Base-by-base conservation (phyloP, 2,797 vertebrate species). In the Mionectes olivaceus region DNA sequence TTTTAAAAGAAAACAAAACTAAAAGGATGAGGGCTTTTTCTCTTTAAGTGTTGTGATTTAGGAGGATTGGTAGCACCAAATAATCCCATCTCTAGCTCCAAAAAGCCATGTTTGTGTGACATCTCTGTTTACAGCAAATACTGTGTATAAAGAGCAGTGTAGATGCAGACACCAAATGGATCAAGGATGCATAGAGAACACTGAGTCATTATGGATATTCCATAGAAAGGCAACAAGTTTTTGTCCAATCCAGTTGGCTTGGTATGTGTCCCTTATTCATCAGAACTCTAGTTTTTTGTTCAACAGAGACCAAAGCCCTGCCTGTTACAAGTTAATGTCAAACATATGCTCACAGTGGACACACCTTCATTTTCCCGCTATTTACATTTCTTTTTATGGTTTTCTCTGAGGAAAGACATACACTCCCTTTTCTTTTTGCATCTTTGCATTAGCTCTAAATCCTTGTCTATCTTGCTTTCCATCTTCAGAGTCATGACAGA, bases 391-490 rank as follows among this genome's bases (percentile, higher is more conserved):
- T 70, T 85, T 90, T 81, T 55, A 74, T 49, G 21, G 8, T 64
- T 85, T 93, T 92, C 22, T 69, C 30, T 80, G 19, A 64, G 68
- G 30, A 85, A 69, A 69, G 27, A 78, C 24, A 77, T 22, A n/a
- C 12, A 6, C 10, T 35, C 23, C 63, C 37, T 89, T 64, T 33
- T 63, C 50, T 55, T 77, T 80, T 73, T 73, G 43, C 60, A 32
- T 55, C 68, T 83, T 63, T 41, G 41, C 49, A 37, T 61, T 52
- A 89, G 73, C 55, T 92, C 50, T 93, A 81, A 85, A 91, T 88
- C 82, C 65, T 83, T 80, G 28, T 73, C 79, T 95, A 57, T 78
- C 90, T 92, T 83, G n/a, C 28, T 78, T 86, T 91, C 55, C 50
- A 81, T 76, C 80, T 87, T 75, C 33, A 82, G 46, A 85, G 28